A percentile compares a stretch with the other conserved stretches of the same genome.
phyloP scores from a whole-genome alignment of 2,113 vertebrate genomes.

The Crotalus tigris region DNA sequence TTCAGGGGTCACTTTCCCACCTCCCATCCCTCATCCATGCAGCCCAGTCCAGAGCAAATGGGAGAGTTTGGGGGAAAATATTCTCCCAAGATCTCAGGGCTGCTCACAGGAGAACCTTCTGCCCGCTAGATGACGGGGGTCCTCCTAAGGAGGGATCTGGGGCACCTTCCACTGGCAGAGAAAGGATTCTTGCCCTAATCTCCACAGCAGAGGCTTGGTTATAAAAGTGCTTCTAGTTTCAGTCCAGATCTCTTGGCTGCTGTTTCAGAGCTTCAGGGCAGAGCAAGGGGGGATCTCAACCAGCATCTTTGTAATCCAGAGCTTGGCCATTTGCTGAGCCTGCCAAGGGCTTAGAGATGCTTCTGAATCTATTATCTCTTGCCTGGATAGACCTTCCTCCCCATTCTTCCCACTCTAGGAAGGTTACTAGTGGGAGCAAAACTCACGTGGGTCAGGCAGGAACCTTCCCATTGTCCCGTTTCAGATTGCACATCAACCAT shows the following conservation, averaged over 20 bases:
- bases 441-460: neutral
- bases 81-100: neutral
- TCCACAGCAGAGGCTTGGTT: neutral
- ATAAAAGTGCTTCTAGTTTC: neutral
- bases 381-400: neutral
- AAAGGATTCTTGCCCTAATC: neutral
- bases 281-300: neutral
- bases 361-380: neutral
- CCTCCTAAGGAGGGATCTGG: neutral
- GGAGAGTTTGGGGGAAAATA: neutral
- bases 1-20: neutral
- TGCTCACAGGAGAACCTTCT: neutral
- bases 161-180: neutral
- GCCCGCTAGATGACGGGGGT: neutral
- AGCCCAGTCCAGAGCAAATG: neutral
- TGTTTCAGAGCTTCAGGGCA: neutral
- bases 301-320: neutral
- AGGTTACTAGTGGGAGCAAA: neutral
- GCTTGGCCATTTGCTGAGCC: neutral
- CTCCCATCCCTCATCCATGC: neutral
- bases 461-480: neutral
- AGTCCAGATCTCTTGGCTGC: neutral
- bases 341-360: neutral
- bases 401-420: neutral
- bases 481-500: neutral